These are phyloP conservation scores for Coluber constrictor DNA, from an alignment of 2,797 vertebrate genomes.

Conservation along the genomic window DNA sequence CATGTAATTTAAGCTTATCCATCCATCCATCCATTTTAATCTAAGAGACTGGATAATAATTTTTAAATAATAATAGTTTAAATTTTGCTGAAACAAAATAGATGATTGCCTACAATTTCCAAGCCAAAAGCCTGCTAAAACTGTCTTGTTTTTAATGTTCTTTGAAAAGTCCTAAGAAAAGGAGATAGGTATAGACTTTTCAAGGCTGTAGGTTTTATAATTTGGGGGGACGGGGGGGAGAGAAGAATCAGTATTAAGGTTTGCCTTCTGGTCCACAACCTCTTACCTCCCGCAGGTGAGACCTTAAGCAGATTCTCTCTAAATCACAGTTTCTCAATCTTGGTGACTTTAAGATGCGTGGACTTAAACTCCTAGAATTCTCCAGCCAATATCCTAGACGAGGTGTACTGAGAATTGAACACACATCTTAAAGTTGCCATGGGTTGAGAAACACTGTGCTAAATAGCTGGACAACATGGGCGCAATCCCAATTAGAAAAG, in stretches of 20 bases:
- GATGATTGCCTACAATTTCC: background rate
- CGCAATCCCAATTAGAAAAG: background rate
- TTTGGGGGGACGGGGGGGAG: background rate
- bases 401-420: background rate
- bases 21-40: background rate
- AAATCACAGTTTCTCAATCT: background rate
- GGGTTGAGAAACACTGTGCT: background rate
- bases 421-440: background rate
- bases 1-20: background rate
- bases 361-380: background rate
- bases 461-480: background rate
- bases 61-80: background rate
- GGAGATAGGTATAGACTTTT: background rate
- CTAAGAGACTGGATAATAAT: background rate
- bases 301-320: background rate
- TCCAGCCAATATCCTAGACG: background rate
- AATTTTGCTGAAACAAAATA: background rate
- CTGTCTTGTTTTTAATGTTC: background rate
- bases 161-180: background rate
- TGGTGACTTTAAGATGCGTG: background rate
- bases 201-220: background rate
- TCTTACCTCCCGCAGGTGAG: background rate
- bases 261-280: background rate
- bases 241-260: background rate
- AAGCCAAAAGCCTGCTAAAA: background rate